Percentiles rank a stretch among this genome's conserved stretches.
These are phyloP conservation scores for Brachionus rubens DNA, from an alignment of 1,140 invertebrate species.

Conservation along the genomic window DNA sequence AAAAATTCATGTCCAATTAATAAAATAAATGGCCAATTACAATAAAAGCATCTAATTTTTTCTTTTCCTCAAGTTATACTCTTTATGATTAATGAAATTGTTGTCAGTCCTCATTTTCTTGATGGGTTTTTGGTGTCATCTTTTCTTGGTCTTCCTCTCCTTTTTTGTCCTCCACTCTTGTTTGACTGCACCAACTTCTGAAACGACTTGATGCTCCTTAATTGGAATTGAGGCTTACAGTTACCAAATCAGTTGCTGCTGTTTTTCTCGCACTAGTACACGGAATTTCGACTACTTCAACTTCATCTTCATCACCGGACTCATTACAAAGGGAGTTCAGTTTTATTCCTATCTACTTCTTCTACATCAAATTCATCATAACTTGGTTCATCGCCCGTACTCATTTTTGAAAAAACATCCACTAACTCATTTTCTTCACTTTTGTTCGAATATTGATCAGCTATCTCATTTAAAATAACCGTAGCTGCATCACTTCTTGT, in stretches of 20 bases:
- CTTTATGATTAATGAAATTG: background rate
- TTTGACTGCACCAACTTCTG: background rate
- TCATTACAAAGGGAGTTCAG: no score
- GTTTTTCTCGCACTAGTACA: no score
- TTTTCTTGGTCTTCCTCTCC: constrained; percentile 3
- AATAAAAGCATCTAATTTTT: background rate
- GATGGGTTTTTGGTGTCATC: background rate
- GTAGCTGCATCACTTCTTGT: background rate
- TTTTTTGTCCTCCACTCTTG: background rate
- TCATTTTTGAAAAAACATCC: background rate
- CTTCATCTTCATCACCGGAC: no score
- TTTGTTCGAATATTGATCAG: background rate
- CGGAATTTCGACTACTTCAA: no score
- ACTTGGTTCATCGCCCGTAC: background rate
- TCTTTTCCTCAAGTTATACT: constrained; percentile 7
- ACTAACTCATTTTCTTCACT: background rate
- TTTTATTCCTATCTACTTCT: background rate
- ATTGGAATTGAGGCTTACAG: background rate
- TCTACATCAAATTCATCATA: background rate
- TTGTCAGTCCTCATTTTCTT: constrained; percentile 5
- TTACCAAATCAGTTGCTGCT: background rate
- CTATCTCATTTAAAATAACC: constrained; percentile 2
- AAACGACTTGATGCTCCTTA: background rate
- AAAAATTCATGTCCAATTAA: background rate
- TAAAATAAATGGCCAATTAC: background rate